Evolutionary conservation across 2,888 invertebrate genomes (phyloP).

Genomic region (Portevinia maculata): DNA sequence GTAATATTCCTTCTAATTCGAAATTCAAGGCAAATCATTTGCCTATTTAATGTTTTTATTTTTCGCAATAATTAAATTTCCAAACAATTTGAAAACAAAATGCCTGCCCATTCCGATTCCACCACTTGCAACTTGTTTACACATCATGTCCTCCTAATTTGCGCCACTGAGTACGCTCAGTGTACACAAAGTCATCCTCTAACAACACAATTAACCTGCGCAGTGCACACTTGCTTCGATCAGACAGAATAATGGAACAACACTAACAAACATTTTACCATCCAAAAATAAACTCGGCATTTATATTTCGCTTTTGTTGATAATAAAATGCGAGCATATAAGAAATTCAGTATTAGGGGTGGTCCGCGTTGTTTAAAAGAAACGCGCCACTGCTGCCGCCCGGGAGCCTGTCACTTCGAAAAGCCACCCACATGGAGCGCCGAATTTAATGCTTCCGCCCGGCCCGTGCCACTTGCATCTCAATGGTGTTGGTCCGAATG

Average conservation of each 20-base stretch:
- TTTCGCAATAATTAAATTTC: neutral
- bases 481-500: slow-evolving; percentile 38
- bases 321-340: slow-evolving; percentile 64
- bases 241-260: slow-evolving; percentile 45
- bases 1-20: too few relatives aligned
- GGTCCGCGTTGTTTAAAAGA: slow-evolving; percentile 47
- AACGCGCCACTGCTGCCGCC: slow-evolving; percentile 33
- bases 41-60: neutral
- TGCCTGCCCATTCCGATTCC: neutral
- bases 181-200: slow-evolving; percentile 11
- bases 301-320: slow-evolving; percentile 59
- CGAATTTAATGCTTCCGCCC: slow-evolving; percentile 57
- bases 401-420: slow-evolving; percentile 32
- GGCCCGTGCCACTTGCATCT: slow-evolving; percentile 52
- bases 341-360: slow-evolving; percentile 56
- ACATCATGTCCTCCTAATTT: neutral
- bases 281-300: slow-evolving; percentile 56
- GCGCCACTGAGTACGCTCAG: neutral
- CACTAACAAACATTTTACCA: slow-evolving; percentile 27
- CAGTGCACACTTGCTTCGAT: slow-evolving; percentile 60
- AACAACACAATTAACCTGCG: slow-evolving; percentile 41
- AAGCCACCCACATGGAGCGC: slow-evolving; percentile 70
- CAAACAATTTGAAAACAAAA: neutral
- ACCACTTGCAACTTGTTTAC: slow-evolving; percentile 18
- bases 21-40: neutral